Conservation (phyloP, 2,888 invertebrate species). For the Acrobasis consociella region DNA sequence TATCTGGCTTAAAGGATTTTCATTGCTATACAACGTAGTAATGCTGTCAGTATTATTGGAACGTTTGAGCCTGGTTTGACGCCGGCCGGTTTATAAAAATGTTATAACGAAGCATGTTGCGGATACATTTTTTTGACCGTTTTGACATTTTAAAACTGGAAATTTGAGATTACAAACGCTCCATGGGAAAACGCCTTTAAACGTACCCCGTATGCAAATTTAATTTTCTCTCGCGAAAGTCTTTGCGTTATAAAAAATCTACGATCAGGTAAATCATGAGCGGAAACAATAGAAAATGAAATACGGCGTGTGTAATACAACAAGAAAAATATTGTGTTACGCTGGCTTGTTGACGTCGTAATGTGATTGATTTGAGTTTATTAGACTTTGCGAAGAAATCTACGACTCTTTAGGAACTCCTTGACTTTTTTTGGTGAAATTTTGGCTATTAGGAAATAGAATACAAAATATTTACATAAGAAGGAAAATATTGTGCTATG, state of each 20-base stretch:
- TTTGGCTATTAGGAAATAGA: no score
- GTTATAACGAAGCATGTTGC: no score
- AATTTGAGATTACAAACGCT: neutral
- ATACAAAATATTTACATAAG: no score
- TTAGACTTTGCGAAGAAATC: neutral
- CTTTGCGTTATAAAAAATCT: slow-evolving; percentile 47
- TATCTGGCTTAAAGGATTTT: no score
- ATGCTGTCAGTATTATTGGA: no score
- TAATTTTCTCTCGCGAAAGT: slow-evolving; percentile 46
- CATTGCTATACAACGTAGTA: no score
- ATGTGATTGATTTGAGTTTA: slow-evolving; percentile 12
- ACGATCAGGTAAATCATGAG: slow-evolving; percentile 52
- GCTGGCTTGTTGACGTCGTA: slow-evolving; percentile 1
- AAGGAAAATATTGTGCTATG: no score
- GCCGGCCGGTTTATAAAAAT: no score
- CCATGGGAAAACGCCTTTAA: slow-evolving; percentile 4
- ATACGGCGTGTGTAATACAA: slow-evolving; percentile 18
- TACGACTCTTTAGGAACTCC: neutral
- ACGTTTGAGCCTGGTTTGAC: no score
- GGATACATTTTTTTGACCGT: no score
- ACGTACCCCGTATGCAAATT: slow-evolving; percentile 44
- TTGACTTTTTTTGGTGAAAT: neutral
- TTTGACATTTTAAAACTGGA: no score
- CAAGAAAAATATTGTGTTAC: slow-evolving; percentile 11
- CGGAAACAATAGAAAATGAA: slow-evolving; percentile 26